Base-by-base conservation (phyloP, 1,140 invertebrate species). In the Apis cerana region DNA sequence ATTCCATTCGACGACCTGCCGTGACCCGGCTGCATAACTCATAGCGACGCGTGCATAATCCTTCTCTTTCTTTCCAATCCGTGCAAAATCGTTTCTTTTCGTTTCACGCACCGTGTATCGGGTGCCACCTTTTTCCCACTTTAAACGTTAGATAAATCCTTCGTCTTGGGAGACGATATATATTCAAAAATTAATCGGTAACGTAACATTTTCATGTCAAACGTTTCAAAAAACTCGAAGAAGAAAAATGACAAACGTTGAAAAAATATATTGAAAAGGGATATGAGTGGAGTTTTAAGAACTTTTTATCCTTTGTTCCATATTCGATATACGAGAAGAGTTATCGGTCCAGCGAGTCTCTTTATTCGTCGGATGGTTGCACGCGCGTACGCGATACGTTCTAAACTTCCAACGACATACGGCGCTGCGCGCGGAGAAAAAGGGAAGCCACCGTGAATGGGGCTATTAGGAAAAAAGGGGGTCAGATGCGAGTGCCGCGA, bases 1-100 rank as follows among this genome's bases (percentile, higher is more conserved):
- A 91, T 91, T 91, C 75, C 74, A 84, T 87, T 88, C 77, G 80
- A 87, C 84, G 85, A 90, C 85, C 91, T 90, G 82, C 75, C 87
- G 88, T 90, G 91, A 91, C 89, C 89, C 81, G 85, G 43, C 84
- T 88, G 69, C 83, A 90, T 89, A 91, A 91, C 83, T 90, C 82
- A 79, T 64, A 21, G 70, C 78, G 58, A 85, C 75, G 61, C 70
- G 69, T 79, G 72, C 69, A 54, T 84, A 84, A 84, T 87, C 78
- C 76, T 65, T 75, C 48, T 50, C 64, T 56, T 52, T 69, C 43
- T 48, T 76, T 11, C 19, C 72, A n/a, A 81, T 76, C 74, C 80
- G 61, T 48, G 48, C 70, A n/a, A 74, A 75, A 75, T 62, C 80
- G 56, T 68, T 58, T 19, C 12, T 76, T 64, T 68, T 68, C 23